These are phyloP conservation scores for Tragelaphus strepsiceros DNA, from an alignment of 2,113 vertebrate species.

Conservation along the genomic window DNA sequence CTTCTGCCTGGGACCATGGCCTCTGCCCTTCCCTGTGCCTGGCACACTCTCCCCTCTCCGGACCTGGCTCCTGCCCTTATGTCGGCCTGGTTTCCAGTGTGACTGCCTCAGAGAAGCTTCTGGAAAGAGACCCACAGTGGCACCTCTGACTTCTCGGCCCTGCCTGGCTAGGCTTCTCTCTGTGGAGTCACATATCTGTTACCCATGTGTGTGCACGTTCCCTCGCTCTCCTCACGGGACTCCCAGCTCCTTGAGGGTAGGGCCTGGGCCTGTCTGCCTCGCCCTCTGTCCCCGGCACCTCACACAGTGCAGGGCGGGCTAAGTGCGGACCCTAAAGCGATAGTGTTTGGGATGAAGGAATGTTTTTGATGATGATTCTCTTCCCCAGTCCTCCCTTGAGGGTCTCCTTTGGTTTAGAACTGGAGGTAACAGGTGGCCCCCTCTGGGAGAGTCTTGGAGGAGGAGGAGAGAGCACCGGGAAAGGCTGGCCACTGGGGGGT, in stretches of 20 bases:
- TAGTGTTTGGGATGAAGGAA: not conserved
- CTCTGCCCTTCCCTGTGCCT: not conserved
- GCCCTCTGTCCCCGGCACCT: not conserved
- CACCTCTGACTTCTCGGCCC: not conserved
- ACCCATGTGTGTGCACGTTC: rapidly evolving
- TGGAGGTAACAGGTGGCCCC: not conserved
- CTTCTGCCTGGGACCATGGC: not conserved
- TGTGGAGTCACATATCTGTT: rapidly evolving
- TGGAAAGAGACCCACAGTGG: not conserved
- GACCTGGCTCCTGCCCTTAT: not conserved
- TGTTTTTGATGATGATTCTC: not conserved
- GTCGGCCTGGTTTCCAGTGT: not conserved
- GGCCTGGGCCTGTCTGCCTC: not conserved
- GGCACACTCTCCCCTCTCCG: not conserved
- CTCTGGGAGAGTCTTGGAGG: not conserved
- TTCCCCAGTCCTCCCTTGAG: not conserved
- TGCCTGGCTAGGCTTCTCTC: rapidly evolving
- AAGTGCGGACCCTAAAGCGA: not conserved
- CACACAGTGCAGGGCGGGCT: not conserved
- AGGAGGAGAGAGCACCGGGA: not conserved
- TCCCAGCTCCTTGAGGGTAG: not conserved
- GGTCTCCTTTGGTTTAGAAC: not conserved
- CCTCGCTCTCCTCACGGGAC: not conserved
- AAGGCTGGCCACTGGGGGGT: conserved; percentile 78
- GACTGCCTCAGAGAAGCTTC: not conserved